These are phyloP conservation scores for Melinopterus prodromus DNA, from an alignment of 2,888 invertebrate genomes.

Conservation along the genomic window DNA sequence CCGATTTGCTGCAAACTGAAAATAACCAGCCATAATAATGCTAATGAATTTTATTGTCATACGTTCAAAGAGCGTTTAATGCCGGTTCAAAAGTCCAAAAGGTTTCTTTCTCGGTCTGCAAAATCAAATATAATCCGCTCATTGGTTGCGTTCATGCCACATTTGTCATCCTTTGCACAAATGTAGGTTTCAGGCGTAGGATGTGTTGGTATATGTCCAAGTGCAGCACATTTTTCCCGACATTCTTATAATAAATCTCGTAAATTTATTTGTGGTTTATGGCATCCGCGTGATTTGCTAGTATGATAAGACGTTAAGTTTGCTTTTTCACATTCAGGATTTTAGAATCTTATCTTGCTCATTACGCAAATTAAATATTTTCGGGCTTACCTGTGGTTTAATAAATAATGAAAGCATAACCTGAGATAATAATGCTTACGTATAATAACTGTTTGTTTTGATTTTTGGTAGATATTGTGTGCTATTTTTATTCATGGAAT, in stretches of 20 bases:
- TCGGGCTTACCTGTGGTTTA: not conserved
- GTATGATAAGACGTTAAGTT: not conserved
- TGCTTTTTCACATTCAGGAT: not conserved
- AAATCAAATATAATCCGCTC: no score
- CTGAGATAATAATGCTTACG: not conserved
- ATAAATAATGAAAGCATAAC: not conserved
- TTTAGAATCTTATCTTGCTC: not conserved
- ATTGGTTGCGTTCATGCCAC: no score
- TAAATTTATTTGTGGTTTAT: not conserved
- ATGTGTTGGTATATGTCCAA: not conserved
- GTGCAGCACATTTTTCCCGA: not conserved
- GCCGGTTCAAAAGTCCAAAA: no score
- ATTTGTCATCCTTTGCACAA: no score
- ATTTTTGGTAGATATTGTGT: not conserved
- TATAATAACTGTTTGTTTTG: not conserved
- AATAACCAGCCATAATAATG: no score
- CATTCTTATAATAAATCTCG: not conserved
- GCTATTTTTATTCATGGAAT: not conserved
- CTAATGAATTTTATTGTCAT: no score
- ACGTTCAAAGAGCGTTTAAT: no score
- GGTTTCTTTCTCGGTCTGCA: no score
- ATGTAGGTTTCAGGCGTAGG: not conserved
- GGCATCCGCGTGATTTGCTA: not conserved
- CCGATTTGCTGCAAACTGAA: no score
- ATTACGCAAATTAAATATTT: not conserved